These are phyloP conservation scores for Camelus bactrianus DNA, from an alignment of 2,113 vertebrate genomes.

Conservation along the genomic window DNA sequence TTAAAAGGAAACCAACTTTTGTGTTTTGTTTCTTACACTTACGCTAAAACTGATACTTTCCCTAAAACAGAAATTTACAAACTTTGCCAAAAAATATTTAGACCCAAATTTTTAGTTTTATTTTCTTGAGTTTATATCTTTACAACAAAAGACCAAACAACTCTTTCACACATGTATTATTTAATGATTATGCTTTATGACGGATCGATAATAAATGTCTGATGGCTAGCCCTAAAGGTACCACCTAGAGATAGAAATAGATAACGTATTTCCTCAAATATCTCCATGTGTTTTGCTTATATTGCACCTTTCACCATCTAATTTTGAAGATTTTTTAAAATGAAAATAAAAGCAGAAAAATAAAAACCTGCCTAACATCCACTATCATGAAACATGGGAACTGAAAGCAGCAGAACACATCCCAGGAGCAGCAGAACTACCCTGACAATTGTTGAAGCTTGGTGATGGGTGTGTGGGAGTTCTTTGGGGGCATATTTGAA, in stretches of 20 bases:
- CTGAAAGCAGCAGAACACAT: not conserved
- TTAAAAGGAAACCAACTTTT: not conserved
- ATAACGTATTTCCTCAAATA: not conserved
- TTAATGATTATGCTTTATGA: constrained; percentile 29
- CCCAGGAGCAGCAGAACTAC: not conserved
- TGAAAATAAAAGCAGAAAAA: constrained; percentile 14
- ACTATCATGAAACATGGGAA: not conserved
- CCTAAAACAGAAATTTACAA: not conserved
- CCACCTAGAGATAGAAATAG: not conserved
- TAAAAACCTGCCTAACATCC: not conserved
- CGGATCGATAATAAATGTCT: not conserved
- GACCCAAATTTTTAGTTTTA: not conserved
- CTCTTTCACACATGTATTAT: not conserved
- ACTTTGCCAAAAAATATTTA: constrained; percentile 33
- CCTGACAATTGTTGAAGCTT: not conserved
- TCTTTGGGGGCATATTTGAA: not conserved
- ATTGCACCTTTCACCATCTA: not conserved
- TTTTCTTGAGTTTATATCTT: constrained; percentile 36
- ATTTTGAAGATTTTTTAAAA: not conserved
- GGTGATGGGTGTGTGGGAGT: not conserved
- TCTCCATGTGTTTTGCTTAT: not conserved
- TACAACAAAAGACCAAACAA: constrained; percentile 36
- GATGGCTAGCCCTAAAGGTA: not conserved
- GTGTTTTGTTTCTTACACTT: not conserved
- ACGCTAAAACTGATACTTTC: constrained; percentile 26